These are phyloP conservation scores for Epinotia nisella DNA, from an alignment of 2,888 invertebrate genomes.

Conservation along the genomic window DNA sequence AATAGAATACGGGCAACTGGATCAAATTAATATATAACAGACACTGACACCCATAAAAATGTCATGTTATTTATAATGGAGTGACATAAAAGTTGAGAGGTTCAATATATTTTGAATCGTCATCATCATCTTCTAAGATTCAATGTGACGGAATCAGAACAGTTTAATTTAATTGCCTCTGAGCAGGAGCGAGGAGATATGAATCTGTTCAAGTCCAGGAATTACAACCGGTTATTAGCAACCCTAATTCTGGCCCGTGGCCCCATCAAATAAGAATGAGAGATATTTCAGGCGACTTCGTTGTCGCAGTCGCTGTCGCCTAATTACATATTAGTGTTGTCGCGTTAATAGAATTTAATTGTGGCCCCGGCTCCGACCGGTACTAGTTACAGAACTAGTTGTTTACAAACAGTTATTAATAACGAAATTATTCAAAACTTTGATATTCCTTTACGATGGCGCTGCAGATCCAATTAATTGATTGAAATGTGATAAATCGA, in stretches of 20 bases:
- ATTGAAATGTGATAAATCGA: constrained; percentile 27
- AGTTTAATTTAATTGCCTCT: constrained; percentile 21
- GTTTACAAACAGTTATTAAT: constrained; percentile 45
- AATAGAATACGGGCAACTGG: too few species aligned
- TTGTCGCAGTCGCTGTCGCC: constrained; percentile 59
- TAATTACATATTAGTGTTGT: constrained; percentile 75
- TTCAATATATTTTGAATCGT: neutral
- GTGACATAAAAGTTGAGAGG: neutral
- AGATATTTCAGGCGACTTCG: constrained; percentile 74
- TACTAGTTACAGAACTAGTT: constrained; percentile 58
- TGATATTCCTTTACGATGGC: constrained; percentile 35
- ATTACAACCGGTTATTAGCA: constrained; percentile 24
- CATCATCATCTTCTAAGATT: neutral
- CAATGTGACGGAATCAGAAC: constrained; percentile 2
- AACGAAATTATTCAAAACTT: constrained; percentile 41
- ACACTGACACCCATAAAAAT: too few species aligned
- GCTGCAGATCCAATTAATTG: constrained; percentile 40
- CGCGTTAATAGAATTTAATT: constrained; percentile 81
- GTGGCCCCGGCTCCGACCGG: constrained; percentile 54
- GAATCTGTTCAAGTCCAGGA: constrained; percentile 4
- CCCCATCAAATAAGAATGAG: constrained; percentile 74
- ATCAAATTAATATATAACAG: too few species aligned
- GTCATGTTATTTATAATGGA: too few species aligned
- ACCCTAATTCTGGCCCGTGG: constrained; percentile 49
- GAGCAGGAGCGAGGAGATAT: constrained; percentile 12